Conservation (phyloP, 2,113 vertebrate species). For the Antigone vipio region DNA sequence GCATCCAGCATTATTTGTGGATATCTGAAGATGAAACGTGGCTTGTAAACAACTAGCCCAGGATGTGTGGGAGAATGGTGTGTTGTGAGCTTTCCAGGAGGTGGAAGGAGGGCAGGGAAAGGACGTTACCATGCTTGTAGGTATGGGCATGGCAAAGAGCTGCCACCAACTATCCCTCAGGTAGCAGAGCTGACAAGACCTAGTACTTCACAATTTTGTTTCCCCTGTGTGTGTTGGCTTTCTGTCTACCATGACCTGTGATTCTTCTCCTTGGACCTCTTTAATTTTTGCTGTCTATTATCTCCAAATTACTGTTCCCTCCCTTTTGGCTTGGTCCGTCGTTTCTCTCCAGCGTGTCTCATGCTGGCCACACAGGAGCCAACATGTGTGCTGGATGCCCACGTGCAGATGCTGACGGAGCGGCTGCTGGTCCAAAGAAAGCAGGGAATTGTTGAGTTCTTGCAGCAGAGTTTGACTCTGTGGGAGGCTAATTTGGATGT, state of each 20-base stretch:
- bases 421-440: not conserved
- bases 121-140: fast-evolving
- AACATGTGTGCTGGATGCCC: not conserved
- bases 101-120: not conserved
- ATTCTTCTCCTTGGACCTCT: not conserved
- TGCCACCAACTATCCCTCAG: not conserved
- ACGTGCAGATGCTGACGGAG: not conserved
- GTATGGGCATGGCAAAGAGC: not conserved
- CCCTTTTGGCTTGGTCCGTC: not conserved
- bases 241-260: not conserved
- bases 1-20: not conserved
- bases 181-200: not conserved
- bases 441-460: not conserved
- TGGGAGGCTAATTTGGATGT: not conserved
- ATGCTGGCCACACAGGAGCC: not conserved
- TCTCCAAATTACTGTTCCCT: not conserved
- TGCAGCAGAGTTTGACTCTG: not conserved
- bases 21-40: not conserved
- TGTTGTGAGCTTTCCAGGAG: not conserved
- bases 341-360: not conserved
- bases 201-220: not conserved
- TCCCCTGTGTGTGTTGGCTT: not conserved
- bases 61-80: not conserved
- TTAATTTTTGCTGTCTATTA: fast-evolving
- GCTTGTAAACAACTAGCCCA: not conserved